Percentiles rank a stretch among this genome's conserved stretches.
These are phyloP conservation scores for Morus bassanus DNA, from an alignment of 2,797 vertebrate genomes.

Conservation along the genomic window DNA sequence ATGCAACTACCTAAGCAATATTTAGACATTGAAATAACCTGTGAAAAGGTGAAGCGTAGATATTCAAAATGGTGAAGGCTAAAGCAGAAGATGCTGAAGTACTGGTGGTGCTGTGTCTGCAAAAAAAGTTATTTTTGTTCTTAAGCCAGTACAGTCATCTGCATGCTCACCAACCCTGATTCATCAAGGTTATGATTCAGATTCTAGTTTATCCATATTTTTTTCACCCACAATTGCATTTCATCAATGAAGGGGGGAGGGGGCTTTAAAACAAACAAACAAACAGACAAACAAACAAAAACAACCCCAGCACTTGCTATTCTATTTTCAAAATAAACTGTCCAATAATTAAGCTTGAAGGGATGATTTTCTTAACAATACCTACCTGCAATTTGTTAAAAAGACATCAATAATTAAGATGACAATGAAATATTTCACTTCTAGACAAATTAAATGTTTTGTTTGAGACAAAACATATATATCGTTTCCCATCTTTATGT, in stretches of 20 bases:
- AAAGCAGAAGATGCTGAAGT: not conserved
- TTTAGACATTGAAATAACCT: not conserved
- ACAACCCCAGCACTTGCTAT: not conserved
- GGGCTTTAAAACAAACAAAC: not conserved
- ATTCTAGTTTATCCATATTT: not conserved
- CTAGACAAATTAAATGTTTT: not conserved
- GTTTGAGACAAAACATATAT: not conserved
- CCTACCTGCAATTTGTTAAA: not conserved
- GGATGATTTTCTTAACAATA: not conserved
- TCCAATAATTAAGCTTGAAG: not conserved
- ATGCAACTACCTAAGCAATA: not conserved
- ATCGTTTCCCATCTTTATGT: constrained; percentile 2
- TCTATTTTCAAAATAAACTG: not conserved
- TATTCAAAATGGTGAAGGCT: not conserved
- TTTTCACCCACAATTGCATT: not conserved
- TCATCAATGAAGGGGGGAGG: not conserved
- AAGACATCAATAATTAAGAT: not conserved
- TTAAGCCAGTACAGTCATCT: not conserved
- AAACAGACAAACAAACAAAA: not conserved
- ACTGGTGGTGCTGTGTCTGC: not conserved
- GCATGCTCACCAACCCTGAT: not conserved
- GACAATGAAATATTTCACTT: not conserved
- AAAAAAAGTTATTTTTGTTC: not conserved
- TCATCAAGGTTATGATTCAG: not conserved
- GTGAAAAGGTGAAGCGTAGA: not conserved